Conservation (phyloP, 2,888 invertebrate species). For the Linnaemya vulpina region DNA sequence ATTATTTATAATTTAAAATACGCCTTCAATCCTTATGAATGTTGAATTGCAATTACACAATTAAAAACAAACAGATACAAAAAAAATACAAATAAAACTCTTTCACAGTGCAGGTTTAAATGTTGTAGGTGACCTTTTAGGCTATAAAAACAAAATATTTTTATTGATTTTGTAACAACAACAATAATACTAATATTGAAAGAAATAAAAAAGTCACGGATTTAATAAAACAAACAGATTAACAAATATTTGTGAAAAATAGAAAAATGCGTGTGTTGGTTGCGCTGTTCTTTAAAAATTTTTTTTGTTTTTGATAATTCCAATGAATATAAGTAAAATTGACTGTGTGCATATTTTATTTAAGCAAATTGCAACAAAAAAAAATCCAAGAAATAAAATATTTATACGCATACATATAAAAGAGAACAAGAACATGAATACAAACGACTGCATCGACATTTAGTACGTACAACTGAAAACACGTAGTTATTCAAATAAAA, state of each 20-base stretch:
- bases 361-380: constrained; percentile 35
- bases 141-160: constrained; percentile 20
- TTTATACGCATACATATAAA: neutral
- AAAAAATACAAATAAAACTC: neutral
- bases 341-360: constrained; percentile 54
- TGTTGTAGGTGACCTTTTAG: constrained; percentile 16
- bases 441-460: neutral
- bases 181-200: constrained; percentile 24
- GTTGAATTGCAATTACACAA: constrained; percentile 37
- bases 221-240: constrained; percentile 59
- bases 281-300: neutral
- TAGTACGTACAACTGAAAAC: constrained; percentile 4
- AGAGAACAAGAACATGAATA: neutral
- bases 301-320: constrained; percentile 39
- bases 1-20: neutral
- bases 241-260: constrained; percentile 52
- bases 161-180: constrained; percentile 46
- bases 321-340: constrained; percentile 50
- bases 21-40: neutral
- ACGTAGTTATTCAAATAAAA: constrained; percentile 60
- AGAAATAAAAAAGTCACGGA: neutral
- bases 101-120: constrained; percentile 34
- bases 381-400: constrained; percentile 18
- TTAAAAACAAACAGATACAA: neutral
- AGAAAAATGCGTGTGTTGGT: neutral